Percentiles rank a stretch among this genome's conserved stretches.
Conservation (phyloP, 2,888 invertebrate species). For the Baccha elongata region DNA sequence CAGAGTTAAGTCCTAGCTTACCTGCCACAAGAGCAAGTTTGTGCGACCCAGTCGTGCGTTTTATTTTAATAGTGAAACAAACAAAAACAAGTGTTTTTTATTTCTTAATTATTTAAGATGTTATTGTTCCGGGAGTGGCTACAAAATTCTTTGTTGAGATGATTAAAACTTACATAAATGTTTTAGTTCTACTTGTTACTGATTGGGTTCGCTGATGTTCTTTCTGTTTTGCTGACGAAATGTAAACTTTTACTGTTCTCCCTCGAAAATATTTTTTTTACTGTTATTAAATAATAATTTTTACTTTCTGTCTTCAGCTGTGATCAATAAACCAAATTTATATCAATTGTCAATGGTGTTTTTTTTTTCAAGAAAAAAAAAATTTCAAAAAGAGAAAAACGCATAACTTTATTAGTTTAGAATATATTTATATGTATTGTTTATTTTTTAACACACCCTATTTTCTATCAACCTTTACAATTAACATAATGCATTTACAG, state of each 20-base stretch:
- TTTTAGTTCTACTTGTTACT: constrained; percentile 53
- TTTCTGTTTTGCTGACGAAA: constrained; percentile 48
- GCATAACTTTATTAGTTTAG: background rate
- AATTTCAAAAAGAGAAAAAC: background rate
- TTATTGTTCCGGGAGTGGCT: too few relatives aligned
- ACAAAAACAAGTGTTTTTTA: too few relatives aligned
- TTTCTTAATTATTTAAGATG: too few relatives aligned
- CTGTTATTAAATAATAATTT: background rate
- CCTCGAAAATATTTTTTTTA: background rate
- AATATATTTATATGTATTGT: constrained; percentile 48
- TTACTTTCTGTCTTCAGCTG: background rate
- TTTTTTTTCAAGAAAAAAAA: background rate
- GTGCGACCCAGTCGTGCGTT: too few relatives aligned
- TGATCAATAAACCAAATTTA: background rate
- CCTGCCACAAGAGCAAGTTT: too few relatives aligned
- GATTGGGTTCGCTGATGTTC: constrained; percentile 63
- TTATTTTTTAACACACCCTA: constrained; percentile 21
- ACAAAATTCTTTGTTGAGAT: too few relatives aligned
- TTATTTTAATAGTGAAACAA: too few relatives aligned
- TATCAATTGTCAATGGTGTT: background rate
- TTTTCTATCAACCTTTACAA: constrained; percentile 46
- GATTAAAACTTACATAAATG: too few relatives aligned
- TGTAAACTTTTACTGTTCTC: constrained; percentile 3
- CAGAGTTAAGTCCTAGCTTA: too few relatives aligned
- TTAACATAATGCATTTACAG: constrained; percentile 50